Conservation (phyloP, 2,113 vertebrate species). For the Agapornis roseicollis region DNA sequence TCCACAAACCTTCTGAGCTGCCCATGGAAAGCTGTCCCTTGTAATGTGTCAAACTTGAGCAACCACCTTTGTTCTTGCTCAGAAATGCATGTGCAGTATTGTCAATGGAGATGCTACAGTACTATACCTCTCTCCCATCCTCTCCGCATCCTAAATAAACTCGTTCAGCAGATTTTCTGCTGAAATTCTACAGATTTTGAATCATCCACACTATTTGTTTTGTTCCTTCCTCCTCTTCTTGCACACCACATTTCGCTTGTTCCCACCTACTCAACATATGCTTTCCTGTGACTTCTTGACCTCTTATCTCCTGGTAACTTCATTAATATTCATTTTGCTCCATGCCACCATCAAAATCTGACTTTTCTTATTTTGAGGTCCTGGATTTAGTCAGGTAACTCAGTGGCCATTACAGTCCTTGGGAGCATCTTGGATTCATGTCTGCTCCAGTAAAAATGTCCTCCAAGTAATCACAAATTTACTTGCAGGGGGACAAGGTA, state of each 20-base stretch:
- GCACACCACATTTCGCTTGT: neutral
- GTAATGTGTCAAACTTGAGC: rapidly evolving
- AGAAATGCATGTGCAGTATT: neutral
- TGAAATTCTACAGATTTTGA: neutral
- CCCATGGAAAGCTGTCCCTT: neutral
- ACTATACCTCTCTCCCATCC: neutral
- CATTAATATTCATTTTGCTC: neutral
- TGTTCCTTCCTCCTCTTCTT: neutral
- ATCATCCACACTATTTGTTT: neutral
- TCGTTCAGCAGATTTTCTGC: neutral
- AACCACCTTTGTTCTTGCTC: neutral
- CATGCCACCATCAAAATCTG: neutral
- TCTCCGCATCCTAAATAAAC: neutral
- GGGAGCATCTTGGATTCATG: neutral
- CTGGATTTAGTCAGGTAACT: neutral
- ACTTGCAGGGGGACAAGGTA: neutral
- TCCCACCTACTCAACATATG: neutral
- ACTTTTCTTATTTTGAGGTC: neutral
- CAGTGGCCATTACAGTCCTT: neutral
- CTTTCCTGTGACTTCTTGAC: neutral
- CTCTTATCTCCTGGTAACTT: neutral
- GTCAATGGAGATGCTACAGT: neutral
- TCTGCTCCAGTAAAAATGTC: neutral
- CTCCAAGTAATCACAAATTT: neutral
- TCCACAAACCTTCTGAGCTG: neutral